Evolutionary conservation across 35 echinoderm and acorn worm genomes (phyloP), one percentile per base, ranked within the genome.

Genomic region (Hemicentrotus pulcherrimus): DNA sequence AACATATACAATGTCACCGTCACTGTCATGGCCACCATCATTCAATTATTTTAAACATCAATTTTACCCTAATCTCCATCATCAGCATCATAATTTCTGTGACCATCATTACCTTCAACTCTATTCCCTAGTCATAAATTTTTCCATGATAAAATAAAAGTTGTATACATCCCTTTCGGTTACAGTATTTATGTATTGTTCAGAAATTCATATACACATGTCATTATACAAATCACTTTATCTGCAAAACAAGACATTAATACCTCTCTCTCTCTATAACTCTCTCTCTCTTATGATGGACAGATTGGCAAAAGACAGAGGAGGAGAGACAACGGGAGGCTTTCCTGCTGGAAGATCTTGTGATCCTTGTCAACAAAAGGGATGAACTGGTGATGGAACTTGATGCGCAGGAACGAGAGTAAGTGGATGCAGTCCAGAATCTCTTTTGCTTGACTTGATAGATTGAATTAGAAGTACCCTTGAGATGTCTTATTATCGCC

Each of bases 281-380:
- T 90, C n/a, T 90, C 88, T 5, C 32, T 41, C 12, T 45, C 32
- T 33, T 19, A 47, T 90, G 88, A 52, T 86, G 24, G 11, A 45
- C 94, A 99, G 98, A 99, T 90, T 99, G 98, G 97, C 98, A 99
- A 78, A 99, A 99, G 90, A 98, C 98, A 24, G 98, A 99, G 55
- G 97, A 97, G 92, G 98, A 99, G 95, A 95, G 94, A 86, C 87
- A 94, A 41, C 78, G 98, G 86, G 98, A 99, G 86, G 96, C 97
- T 41, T 88, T 99, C 6, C 97, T 99, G 19, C 93, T 99, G 48
- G 98, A 99, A 28, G 98, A 99, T 86, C 95, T 99, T 41, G 98
- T 99, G 60, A 99, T 99, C 95, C 61, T 99, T 46, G 98, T 99
- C 16, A 96, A 99, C 85, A 99, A 99, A 94, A 88, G 98, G 32